These are phyloP conservation scores for Ctena decussata DNA, from an alignment of 2,888 invertebrate species.

Conservation along the genomic window DNA sequence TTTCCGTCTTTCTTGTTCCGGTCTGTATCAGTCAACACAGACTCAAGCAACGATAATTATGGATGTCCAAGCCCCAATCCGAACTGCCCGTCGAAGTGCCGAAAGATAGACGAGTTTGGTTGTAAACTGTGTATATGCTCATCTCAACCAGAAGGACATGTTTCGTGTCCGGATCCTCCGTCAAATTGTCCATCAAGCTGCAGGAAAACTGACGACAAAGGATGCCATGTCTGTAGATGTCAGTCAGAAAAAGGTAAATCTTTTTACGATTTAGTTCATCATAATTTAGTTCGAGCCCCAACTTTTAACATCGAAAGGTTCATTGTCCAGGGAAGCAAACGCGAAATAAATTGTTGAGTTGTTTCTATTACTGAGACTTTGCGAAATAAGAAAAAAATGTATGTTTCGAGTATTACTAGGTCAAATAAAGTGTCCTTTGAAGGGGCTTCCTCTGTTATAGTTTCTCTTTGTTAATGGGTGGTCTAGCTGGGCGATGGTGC, in stretches of 20 bases:
- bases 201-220: background rate
- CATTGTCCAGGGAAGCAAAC: no score
- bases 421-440: no score
- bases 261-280: no score
- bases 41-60: background rate
- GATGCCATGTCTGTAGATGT: background rate
- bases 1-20: background rate
- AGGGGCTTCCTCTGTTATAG: no score
- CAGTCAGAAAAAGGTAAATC: background rate
- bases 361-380: no score
- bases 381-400: no score
- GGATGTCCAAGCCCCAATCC: background rate
- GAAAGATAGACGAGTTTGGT: background rate
- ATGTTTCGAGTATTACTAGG: no score
- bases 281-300: no score
- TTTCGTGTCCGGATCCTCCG: background rate
- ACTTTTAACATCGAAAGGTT: no score
- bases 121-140: constrained; percentile 11
- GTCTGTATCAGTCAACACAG: background rate
- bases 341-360: no score
- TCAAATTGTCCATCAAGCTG: constrained; percentile 19
- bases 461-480: no score
- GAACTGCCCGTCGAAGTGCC: background rate
- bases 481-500: no score
- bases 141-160: constrained; percentile 11